Evolutionary conservation across 2,888 invertebrate species (phyloP), one percentile per base, ranked within the genome.

Genomic region (Lasioglossum marginatum): DNA sequence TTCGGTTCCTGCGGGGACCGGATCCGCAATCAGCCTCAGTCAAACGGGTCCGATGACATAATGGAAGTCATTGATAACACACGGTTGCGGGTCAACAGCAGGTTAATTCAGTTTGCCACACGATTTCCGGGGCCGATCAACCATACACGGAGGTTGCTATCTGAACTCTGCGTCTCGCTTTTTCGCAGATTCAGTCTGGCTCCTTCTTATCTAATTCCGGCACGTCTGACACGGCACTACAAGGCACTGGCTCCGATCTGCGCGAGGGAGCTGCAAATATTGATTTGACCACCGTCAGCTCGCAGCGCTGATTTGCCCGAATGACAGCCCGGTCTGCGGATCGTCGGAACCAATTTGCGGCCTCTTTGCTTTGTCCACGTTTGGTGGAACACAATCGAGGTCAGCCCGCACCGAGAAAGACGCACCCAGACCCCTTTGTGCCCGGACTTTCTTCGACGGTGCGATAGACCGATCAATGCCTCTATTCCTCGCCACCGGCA

Each of bases 61-160:
- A 93, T 93, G 87, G 92, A 92, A 93, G 92, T 92, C 91, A 92
- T 93, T 89, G 93, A 90, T 90, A 93, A 91, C 92, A 89, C 91
- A 91, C 90, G 91, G 91, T 91, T 85, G 85, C 90, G 87, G 92
- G 90, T 93, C 91, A 93, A 93, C 91, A 92, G 75, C 63, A 82
- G 88, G 92, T 93, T 93, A 94, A 94, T 94, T 93, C 92, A 90
- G 90, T 93, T 94, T 92, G 91, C 92, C 91, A 79, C 85, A 37
- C 90, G 91, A 93, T 93, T 92, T 92, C 89, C 85, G 91, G 80
- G n/a, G 77, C 85, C 87, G 86, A 72, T 87, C 88, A 87, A 86
- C 87, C 80, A 43, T 82, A 68, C 57, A 34, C 19, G 27, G 57
- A 81, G 82, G 63, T 19, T 52, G 57, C 16, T n/a, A 16, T 57